Percentiles rank a stretch among this genome's conserved stretches.
These are phyloP conservation scores for Boulengeromyrus knoepffleri DNA, from an alignment of 2,113 vertebrate genomes.

Conservation along the genomic window DNA sequence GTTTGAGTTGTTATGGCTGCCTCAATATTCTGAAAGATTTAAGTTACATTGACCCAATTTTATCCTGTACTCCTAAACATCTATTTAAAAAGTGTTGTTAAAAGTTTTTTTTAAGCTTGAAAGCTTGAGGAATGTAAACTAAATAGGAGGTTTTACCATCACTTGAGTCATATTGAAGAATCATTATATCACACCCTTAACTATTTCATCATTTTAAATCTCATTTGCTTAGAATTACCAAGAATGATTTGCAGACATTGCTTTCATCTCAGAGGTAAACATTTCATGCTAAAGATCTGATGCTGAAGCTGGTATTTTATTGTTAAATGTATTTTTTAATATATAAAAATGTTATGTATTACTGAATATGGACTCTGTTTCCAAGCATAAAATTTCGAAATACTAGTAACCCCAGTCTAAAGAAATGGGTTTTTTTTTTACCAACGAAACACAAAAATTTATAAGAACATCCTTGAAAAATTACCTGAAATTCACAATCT, in stretches of 20 bases:
- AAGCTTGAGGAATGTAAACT: not conserved
- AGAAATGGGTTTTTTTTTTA: not conserved
- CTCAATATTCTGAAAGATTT: not conserved
- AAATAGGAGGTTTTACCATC: not conserved
- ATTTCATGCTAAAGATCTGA: not conserved
- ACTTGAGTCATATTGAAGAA: not conserved
- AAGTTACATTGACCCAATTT: not conserved
- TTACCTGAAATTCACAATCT: not conserved
- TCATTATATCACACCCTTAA: not conserved
- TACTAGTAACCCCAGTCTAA: not conserved
- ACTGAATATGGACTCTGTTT: not conserved
- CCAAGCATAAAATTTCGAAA: not conserved
- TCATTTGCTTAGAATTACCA: not conserved
- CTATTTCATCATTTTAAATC: not conserved
- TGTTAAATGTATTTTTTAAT: not conserved
- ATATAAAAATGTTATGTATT: not conserved
- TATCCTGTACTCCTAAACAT: not conserved
- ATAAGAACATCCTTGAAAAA: not conserved
- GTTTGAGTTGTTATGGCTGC: not conserved
- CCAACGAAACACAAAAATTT: not conserved
- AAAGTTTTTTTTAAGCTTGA: not conserved
- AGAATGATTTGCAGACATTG: not conserved
- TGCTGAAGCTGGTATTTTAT: not conserved
- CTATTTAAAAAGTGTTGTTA: not conserved
- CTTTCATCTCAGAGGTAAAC: not conserved